Conservation (phyloP, 2,797 vertebrate genomes). For the Peromyscus attwateri region DNA sequence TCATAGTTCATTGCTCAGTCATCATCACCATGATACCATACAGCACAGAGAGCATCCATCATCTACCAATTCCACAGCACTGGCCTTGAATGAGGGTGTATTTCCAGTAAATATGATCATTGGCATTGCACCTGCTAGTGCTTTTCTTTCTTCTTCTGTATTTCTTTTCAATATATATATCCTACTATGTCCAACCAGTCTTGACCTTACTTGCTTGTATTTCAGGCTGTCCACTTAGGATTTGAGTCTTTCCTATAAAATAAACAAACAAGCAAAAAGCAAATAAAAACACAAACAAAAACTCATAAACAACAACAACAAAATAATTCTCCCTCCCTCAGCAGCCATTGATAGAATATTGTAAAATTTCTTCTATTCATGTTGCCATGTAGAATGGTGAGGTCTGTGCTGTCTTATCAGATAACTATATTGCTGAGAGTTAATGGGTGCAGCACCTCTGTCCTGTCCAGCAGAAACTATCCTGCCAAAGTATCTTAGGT, state of each 20-base stretch:
- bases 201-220: background rate
- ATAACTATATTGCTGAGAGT: background rate
- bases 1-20: background rate
- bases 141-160: background rate
- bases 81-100: background rate
- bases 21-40: background rate
- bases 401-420: background rate
- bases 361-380: background rate
- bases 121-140: background rate
- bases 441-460: background rate
- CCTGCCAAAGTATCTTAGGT: background rate
- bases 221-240: background rate
- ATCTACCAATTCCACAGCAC: rapidly evolving
- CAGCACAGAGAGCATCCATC: background rate
- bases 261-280: background rate
- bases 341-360: background rate
- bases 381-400: background rate
- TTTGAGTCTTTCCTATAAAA: background rate
- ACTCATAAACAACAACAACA: background rate
- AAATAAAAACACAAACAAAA: background rate
- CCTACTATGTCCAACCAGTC: background rate
- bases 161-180: background rate
- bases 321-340: background rate
- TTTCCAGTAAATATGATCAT: background rate
- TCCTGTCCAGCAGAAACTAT: background rate